These are phyloP conservation scores for Chloropsis hardwickii DNA, from an alignment of 2,113 vertebrate genomes.

Conservation along the genomic window DNA sequence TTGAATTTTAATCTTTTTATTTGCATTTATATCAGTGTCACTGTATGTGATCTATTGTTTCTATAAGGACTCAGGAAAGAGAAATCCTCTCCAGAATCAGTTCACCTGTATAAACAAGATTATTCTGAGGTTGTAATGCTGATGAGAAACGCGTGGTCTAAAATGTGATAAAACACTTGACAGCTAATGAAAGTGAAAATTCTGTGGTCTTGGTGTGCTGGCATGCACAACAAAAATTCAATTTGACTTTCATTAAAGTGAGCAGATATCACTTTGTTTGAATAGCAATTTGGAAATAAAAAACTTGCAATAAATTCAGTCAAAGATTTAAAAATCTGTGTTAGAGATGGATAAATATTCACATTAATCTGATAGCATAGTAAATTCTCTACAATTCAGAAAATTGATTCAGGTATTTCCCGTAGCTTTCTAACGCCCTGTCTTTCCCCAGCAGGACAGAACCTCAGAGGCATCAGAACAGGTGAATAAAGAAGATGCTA, in stretches of 20 bases:
- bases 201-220: neutral
- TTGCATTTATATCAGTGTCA: neutral
- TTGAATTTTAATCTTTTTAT: neutral
- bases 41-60: neutral
- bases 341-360: neutral
- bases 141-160: neutral
- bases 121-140: neutral
- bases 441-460: slow-evolving; percentile 20
- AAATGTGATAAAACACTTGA: neutral
- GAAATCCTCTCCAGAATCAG: neutral
- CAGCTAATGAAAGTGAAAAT: neutral
- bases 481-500: slow-evolving; percentile 84
- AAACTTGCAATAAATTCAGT: neutral
- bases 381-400: neutral
- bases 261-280: neutral
- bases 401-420: neutral
- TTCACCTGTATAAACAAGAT: neutral
- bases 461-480: slow-evolving; percentile 40
- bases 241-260: neutral
- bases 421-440: neutral
- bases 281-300: neutral
- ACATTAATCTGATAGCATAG: neutral
- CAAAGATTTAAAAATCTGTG: neutral
- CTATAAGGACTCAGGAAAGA: neutral
- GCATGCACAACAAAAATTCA: neutral